A percentile compares a stretch with the other conserved stretches of the same genome.
Conservation (phyloP, 37 sponge, comb jelly and placozoan species). For the Petrosia ficiformis region DNA sequence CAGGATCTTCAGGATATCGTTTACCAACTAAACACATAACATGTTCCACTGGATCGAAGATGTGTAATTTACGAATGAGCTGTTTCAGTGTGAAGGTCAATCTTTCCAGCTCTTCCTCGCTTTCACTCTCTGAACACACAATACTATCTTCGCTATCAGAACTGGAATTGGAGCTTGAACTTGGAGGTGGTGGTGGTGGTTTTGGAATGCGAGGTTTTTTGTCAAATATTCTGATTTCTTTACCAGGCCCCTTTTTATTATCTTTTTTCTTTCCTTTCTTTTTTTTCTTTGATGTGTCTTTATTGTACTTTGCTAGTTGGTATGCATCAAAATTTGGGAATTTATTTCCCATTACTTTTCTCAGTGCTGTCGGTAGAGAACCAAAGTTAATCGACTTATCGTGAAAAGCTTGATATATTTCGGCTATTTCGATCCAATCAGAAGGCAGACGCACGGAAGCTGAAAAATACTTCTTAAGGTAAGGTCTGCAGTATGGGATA, state of each 20-base stretch:
- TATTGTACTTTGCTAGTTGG: slow-evolving; percentile 98
- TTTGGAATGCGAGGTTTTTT: not conserved
- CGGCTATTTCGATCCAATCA: slow-evolving; percentile 99
- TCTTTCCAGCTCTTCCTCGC: slow-evolving; percentile 72
- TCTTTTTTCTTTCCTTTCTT: slow-evolving; percentile 51
- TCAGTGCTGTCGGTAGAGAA: slow-evolving; percentile 84
- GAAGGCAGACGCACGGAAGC: slow-evolving; percentile 87
- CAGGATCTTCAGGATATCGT: slow-evolving; percentile 89
- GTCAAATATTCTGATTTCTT: not conserved
- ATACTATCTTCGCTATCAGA: slow-evolving; percentile 1
- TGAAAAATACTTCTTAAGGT: slow-evolving; percentile 89
- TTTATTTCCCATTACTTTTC: slow-evolving; percentile 89
- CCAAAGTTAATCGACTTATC: slow-evolving; percentile 88
- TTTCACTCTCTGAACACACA: slow-evolving; percentile 49
- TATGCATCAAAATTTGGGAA: slow-evolving; percentile 92
- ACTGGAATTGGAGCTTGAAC: slow-evolving; percentile 9
- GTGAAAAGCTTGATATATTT: slow-evolving; percentile 90
- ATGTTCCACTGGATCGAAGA: slow-evolving; percentile 84
- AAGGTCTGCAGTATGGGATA: slow-evolving; percentile 77
- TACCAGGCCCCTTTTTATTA: slow-evolving; percentile 8
- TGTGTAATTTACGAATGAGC: slow-evolving; percentile 97
- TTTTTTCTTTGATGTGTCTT: slow-evolving; percentile 77
- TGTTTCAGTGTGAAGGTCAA: slow-evolving; percentile 96
- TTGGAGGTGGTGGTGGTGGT: not conserved
- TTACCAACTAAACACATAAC: slow-evolving; percentile 96